Base-by-base conservation (phyloP, 2,888 invertebrate genomes). In the Ceramica pisi region DNA sequence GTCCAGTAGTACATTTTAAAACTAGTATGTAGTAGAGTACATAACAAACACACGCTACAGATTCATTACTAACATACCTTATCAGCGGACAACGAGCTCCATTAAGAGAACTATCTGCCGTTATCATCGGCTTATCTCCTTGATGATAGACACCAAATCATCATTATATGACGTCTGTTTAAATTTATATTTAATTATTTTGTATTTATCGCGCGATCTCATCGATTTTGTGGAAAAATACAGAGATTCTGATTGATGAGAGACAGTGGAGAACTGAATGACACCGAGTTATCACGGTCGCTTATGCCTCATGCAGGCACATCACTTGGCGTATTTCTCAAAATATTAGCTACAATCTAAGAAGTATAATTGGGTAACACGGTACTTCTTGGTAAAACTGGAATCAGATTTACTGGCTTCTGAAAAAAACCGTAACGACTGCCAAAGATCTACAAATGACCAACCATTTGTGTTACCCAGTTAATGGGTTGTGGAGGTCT, bases 41-140 rank as follows among this genome's bases (percentile, higher is more conserved):
- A 59, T 46, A 67, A 76, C 48, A 38, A 55, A 76, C 16, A 66
- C 14, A 59, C 41, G 84, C 53, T 55, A 60, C 63, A 92, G 92
- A 93, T 94, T 93, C 93, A 93, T 94, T 93, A 91, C 88, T 67
- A 41, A 60, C 35, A 75, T 92, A 93, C 92, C 92, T 94, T 92
- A 94, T 94, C 94, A 78, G 76, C 23, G 83, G 81, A 90, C 89
- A 91, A 90, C 89, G 83, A 87, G 86, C 85, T 86, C 93, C 94
- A 94, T 94, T 94, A 94, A 89, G 89, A 87, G 87, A 80, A 83
- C 85, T 92, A 92, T 92, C 92, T 82, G 77, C 57, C 64, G 69
- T 91, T 93, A 94, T 94, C 94, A 83, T 74, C 41, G 31, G 75
- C 85, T 91, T 94, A 94, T 94, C 93, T 83, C 51, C 14, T 67